Conservation (phyloP, 2,113 vertebrate species). For the Dipodomys spectabilis region DNA sequence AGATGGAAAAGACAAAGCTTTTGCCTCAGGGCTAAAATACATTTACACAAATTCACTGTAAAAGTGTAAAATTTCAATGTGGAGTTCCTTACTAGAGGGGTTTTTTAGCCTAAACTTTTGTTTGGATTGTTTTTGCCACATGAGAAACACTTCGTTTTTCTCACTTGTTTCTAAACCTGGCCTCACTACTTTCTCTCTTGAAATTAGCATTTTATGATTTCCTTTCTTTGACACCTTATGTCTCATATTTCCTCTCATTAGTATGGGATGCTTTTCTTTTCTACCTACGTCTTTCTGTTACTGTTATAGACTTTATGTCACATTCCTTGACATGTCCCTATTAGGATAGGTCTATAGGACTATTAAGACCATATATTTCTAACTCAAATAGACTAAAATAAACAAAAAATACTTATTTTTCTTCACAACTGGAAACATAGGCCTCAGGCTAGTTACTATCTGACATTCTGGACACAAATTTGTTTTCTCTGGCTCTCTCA, state of each 20-base stretch:
- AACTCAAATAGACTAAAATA: background rate
- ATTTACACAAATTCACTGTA: conserved; percentile 58
- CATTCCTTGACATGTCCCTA: background rate
- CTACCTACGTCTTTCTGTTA: background rate
- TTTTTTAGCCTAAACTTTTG: background rate
- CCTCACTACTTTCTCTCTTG: background rate
- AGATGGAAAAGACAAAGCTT: conserved; percentile 48
- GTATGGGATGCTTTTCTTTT: background rate
- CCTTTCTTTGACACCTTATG: background rate
- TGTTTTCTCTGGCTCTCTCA: background rate
- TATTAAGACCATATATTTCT: background rate
- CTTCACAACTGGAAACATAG: background rate
- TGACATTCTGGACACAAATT: background rate
- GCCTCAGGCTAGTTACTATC: background rate
- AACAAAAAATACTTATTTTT: background rate
- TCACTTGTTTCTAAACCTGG: background rate
- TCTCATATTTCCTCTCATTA: background rate
- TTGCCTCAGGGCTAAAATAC: conserved; percentile 52
- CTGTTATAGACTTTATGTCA: background rate
- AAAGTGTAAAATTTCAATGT: conserved; percentile 18
- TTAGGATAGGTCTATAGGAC: background rate
- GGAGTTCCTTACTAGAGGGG: background rate
- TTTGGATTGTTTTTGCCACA: conserved; percentile 35
- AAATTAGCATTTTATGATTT: background rate
- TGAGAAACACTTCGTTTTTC: background rate